Evolutionary conservation across 1,140 invertebrate genomes (phyloP), one percentile per base, ranked within the genome.

Genomic region (Scaptomyza hsui): DNA sequence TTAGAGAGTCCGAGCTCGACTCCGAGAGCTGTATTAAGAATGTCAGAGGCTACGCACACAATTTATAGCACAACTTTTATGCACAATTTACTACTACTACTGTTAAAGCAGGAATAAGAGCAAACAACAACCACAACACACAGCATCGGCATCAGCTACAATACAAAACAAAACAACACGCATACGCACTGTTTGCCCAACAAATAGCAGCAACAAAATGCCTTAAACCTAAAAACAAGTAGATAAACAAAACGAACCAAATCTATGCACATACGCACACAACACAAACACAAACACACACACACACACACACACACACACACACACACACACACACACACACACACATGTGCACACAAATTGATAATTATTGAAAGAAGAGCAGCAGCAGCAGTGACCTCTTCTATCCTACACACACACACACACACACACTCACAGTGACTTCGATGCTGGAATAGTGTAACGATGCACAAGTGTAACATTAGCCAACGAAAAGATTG

Each of bases 391-490:
- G 59, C 45, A 70, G 45, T 51, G 51, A 57, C 56, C 56, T 61
- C 47, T 49, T 3, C 9, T 10, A 47, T 13, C 13, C 13, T 15
- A 19, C 32, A 55, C 15, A 48, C 32, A 35, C 15, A 19, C 21
- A 41, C 55, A 32, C 18, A 19, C 35, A 51, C 18, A 68, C 41
- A 29, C 37, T 44, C 2, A 24, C 6, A 12, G 12, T 35, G 19
- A 1, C 7, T 29, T 42, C 45, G 52, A 51, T 56, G 45, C 45
- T 75, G 48, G 45, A 67, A 72, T 63, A 64, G 56, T 57, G 78
- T 86, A 86, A 88, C 82, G 82, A 88, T 69, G 78, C 82, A 88
- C 82, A 78, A 78, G 82, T 82, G 82, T 88, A 88, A 88, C 82
- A 88, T 88, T 88, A 82, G 82, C 82, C 82, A 73, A 78, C 70